Percentiles rank a stretch among this genome's conserved stretches.
Conservation (phyloP, 2,113 vertebrate species). For the Chaetura pelagica region DNA sequence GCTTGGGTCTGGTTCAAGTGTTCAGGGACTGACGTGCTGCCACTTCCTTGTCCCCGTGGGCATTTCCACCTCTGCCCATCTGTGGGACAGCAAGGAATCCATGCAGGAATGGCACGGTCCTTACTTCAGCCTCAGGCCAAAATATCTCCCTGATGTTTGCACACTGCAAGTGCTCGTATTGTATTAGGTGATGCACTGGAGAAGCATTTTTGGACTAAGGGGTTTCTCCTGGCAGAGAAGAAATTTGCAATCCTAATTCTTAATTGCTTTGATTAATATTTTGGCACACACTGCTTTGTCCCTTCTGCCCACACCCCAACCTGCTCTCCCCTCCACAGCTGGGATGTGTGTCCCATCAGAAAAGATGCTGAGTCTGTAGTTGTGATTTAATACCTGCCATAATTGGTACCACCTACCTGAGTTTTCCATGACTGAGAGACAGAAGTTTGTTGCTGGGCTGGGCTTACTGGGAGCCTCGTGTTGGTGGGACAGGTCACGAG, state of each 20-base stretch:
- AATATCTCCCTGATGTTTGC: not conserved
- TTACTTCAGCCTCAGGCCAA: not conserved
- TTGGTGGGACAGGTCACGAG: not conserved
- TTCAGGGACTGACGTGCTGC: accelerated
- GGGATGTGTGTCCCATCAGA: not conserved
- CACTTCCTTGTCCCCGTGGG: accelerated
- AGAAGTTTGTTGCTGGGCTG: not conserved
- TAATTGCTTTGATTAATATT: not conserved
- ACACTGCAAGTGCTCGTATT: accelerated
- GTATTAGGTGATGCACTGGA: not conserved
- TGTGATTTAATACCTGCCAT: not conserved
- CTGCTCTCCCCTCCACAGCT: accelerated
- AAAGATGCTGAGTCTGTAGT: not conserved
- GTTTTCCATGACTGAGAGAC: not conserved
- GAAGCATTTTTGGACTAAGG: not conserved
- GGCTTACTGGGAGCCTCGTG: not conserved
- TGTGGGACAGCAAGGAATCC: not conserved
- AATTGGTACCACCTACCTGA: not conserved
- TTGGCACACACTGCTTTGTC: not conserved
- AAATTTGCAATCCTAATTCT: not conserved
- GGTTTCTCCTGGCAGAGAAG: not conserved
- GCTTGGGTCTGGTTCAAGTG: not conserved
- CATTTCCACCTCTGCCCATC: not conserved
- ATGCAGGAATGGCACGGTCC: not conserved
- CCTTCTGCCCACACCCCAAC: not conserved